These are phyloP conservation scores for Micropoecilia bifurca DNA, from an alignment of 2,797 vertebrate genomes.

Conservation along the genomic window DNA sequence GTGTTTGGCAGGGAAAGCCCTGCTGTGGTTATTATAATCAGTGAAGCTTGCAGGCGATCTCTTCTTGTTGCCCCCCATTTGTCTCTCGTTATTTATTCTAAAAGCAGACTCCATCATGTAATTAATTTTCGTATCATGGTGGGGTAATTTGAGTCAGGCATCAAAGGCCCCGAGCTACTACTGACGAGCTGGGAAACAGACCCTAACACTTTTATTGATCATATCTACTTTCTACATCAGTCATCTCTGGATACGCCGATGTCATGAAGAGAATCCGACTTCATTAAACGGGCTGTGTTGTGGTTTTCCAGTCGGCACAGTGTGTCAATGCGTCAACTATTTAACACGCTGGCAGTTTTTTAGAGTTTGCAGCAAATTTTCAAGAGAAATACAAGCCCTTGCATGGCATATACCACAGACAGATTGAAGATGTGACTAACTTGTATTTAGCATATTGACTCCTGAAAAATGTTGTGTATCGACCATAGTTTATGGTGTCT, in stretches of 20 bases:
- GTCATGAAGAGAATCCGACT: neutral
- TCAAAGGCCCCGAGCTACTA: neutral
- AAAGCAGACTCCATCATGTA: constrained; percentile 27
- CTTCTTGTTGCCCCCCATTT: constrained; percentile 43
- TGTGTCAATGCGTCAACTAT: neutral
- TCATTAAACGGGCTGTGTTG: neutral
- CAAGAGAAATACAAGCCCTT: neutral
- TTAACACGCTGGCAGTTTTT: neutral
- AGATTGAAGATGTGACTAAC: neutral
- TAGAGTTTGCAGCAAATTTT: neutral
- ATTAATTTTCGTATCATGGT: neutral
- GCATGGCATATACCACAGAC: neutral
- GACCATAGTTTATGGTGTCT: neutral
- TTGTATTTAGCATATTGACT: neutral
- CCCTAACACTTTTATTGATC: neutral
- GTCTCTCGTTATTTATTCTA: constrained; percentile 23
- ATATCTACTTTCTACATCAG: neutral
- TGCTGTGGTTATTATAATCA: constrained; percentile 53
- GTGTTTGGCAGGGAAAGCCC: constrained; percentile 58
- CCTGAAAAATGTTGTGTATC: neutral
- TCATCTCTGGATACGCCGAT: neutral
- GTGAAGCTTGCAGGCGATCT: constrained; percentile 41
- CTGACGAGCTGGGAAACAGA: neutral
- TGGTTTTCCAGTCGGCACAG: neutral
- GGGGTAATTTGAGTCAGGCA: neutral